Conservation (phyloP, 2,888 invertebrate species). For the Pristionchus exspectatus region DNA sequence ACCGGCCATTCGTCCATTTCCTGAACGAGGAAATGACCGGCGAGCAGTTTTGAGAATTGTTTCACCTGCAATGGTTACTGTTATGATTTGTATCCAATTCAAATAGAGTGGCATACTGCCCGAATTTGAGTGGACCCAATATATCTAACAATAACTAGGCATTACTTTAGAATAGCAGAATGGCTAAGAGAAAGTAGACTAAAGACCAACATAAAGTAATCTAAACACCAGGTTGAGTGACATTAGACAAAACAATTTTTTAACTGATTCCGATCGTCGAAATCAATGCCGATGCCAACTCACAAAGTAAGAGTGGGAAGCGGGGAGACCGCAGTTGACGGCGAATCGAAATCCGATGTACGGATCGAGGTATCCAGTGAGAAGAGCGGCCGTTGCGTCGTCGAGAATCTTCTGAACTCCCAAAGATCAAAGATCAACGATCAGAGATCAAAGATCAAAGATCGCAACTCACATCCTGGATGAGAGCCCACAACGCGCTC, state of each 20-base stretch:
- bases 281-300: neutral
- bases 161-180: too few relatives aligned
- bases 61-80: neutral
- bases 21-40: neutral
- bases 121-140: too few relatives aligned
- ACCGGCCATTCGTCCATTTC: neutral
- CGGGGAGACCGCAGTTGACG: neutral
- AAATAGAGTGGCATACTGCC: too few relatives aligned
- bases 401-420: constrained; percentile 1
- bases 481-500: neutral
- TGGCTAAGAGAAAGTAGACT: neutral
- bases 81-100: too few relatives aligned
- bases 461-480: neutral
- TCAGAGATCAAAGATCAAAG: neutral
- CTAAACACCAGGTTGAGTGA: too few relatives aligned
- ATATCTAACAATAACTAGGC: too few relatives aligned
- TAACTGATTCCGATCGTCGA: neutral
- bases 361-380: neutral
- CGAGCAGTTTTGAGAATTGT: neutral
- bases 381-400: neutral
- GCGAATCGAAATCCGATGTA: neutral
- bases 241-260: neutral
- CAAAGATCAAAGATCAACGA: neutral
- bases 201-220: neutral
- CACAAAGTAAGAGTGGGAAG: neutral